Percentiles rank a stretch among this genome's conserved stretches.
Evolutionary conservation across 2,888 invertebrate species (phyloP).

Genomic region (Tillus elongatus): DNA sequence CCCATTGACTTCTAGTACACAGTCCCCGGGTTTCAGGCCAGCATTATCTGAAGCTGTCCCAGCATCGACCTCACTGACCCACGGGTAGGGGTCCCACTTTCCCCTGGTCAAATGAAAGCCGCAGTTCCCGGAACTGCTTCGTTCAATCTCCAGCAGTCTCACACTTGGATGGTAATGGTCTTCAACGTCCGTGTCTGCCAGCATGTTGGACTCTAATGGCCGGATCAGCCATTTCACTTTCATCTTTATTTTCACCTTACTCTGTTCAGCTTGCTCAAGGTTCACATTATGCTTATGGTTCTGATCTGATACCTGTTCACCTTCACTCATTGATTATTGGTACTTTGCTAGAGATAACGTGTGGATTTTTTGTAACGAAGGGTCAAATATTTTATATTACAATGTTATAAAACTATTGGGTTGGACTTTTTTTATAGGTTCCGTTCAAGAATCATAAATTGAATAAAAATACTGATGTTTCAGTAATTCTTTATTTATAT

Average conservation of each 20-base stretch:
- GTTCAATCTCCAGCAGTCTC: constrained; percentile 48
- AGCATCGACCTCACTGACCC: constrained; percentile 59
- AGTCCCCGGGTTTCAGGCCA: constrained; percentile 62
- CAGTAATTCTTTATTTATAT: too few relatives aligned
- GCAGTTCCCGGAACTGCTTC: constrained; percentile 51
- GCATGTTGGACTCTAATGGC: constrained; percentile 29
- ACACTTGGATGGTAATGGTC: constrained; percentile 30
- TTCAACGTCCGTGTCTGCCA: constrained; percentile 33
- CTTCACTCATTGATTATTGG: too few relatives aligned
- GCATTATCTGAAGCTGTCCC: constrained; percentile 54
- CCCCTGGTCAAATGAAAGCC: constrained; percentile 67
- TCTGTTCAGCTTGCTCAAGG: constrained; percentile 29
- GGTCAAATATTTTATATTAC: too few relatives aligned
- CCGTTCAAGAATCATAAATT: too few relatives aligned
- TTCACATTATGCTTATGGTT: too few relatives aligned
- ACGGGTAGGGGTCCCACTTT: constrained; percentile 75
- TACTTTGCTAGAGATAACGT: too few relatives aligned
- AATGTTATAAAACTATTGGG: too few relatives aligned
- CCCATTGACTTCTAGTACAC: constrained; percentile 53
- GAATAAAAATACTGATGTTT: too few relatives aligned
- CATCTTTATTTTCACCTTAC: constrained; percentile 33
- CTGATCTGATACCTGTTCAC: not conserved
- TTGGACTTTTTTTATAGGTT: too few relatives aligned
- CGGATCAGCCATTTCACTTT: constrained; percentile 23
- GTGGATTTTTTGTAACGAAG: too few relatives aligned